Evolutionary conservation across 2,888 invertebrate species (phyloP), one percentile per base, ranked within the genome.

Genomic region (Physocephala rufipes): DNA sequence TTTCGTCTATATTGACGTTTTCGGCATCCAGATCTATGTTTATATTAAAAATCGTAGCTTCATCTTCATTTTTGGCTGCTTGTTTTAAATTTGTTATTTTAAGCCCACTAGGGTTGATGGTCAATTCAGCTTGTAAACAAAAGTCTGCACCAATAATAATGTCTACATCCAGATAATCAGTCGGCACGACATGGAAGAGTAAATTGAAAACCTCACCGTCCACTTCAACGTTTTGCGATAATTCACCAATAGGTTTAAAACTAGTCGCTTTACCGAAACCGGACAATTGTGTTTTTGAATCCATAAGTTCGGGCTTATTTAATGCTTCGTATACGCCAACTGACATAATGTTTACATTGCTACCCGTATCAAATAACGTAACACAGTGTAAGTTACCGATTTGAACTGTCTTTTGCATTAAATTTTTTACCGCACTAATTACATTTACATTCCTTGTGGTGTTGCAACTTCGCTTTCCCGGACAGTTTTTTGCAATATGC

Each of bases 281-380:
- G n/a, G n/a, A n/a, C n/a, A n/a, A n/a, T n/a, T n/a, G n/a, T n/a
- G n/a, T n/a, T n/a, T n/a, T n/a, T n/a, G n/a, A n/a, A n/a, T n/a
- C n/a, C n/a, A n/a, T n/a, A n/a, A n/a, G n/a, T n/a, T n/a, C n/a
- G n/a, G n/a, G n/a, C n/a, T n/a, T n/a, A n/a, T n/a, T n/a, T n/a
- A n/a, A n/a, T n/a, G n/a, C n/a, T n/a, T n/a, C n/a, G n/a, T n/a
- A n/a, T n/a, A n/a, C n/a, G n/a, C n/a, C n/a, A n/a, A n/a, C n/a
- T n/a, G n/a, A n/a, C n/a, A n/a, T n/a, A n/a, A n/a, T n/a, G n/a
- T n/a, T n/a, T n/a, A n/a, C n/a, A n/a, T n/a, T n/a, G n/a, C 65
- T 65, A 49, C 65, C 65, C 30, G 65, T 65, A 53, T 65, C 65
- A 2, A 65, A 65, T 36, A 53, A 53, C n/a, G n/a, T 26, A 2